Percentiles rank a stretch among this genome's conserved stretches.
Conservation (phyloP, 2,113 vertebrate genomes). For the Casuarius casuarius region DNA sequence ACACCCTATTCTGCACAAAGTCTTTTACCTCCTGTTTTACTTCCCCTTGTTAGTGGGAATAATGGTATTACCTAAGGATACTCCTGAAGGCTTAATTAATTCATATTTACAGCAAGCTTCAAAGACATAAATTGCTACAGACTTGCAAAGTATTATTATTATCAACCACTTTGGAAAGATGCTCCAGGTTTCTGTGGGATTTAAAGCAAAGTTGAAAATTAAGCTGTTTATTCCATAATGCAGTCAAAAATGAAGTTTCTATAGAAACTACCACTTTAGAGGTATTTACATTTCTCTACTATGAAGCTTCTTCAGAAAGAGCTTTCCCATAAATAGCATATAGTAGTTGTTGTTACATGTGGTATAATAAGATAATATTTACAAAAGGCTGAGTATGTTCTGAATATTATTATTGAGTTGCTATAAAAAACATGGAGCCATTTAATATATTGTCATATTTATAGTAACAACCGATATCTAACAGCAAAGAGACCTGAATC, state of each 20-base stretch:
- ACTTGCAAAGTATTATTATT: neutral
- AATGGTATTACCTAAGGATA: neutral
- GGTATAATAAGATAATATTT: slow-evolving; percentile 21
- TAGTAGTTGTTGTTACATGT: neutral
- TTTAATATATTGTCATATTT: neutral
- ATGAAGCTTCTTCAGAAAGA: slow-evolving; percentile 39
- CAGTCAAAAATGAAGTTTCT: slow-evolving; percentile 54
- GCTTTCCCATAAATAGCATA: slow-evolving; percentile 47
- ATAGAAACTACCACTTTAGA: slow-evolving; percentile 55
- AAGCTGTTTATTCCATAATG: slow-evolving; percentile 44
- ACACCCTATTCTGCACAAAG: neutral
- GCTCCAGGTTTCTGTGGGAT: neutral
- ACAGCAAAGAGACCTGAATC: neutral
- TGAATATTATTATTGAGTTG: neutral
- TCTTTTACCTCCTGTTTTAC: neutral
- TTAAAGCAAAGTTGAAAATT: slow-evolving; percentile 23
- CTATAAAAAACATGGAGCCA: neutral
- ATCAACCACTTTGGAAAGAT: slow-evolving; percentile 3
- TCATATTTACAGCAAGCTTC: slow-evolving; percentile 15
- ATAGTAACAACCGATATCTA: neutral
- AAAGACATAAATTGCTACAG: neutral
- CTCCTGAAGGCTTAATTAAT: neutral
- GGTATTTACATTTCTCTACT: slow-evolving; percentile 44
- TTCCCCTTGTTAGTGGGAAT: neutral
- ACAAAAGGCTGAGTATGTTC: neutral